A percentile compares a stretch with the other conserved stretches of the same genome.
phyloP scores from a whole-genome alignment of 2,888 invertebrate genomes.

The Megaustenia siamemsis region DNA sequence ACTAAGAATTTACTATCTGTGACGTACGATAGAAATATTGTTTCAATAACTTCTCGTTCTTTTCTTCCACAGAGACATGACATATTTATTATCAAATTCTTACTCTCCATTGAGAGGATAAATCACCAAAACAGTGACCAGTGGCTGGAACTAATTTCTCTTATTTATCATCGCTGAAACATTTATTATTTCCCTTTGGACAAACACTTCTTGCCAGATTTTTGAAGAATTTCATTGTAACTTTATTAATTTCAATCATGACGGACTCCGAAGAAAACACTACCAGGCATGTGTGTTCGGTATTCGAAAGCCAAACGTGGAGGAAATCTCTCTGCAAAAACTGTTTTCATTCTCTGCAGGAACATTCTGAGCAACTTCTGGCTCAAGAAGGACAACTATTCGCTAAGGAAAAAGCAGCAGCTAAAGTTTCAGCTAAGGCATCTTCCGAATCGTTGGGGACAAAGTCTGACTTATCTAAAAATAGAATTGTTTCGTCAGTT shows the following conservation, averaged over 20 bases:
- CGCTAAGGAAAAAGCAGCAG: slow-evolving; percentile 52
- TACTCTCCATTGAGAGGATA: no score
- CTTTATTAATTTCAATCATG: neutral
- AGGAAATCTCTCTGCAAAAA: slow-evolving; percentile 80
- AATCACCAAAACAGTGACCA: no score
- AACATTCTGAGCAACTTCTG: slow-evolving; percentile 64
- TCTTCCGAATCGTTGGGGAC: neutral
- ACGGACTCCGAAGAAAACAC: slow-evolving; percentile 28
- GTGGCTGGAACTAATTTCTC: no score
- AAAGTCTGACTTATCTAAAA: slow-evolving; percentile 26
- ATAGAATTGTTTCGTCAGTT: slow-evolving; percentile 24
- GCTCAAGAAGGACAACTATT: slow-evolving; percentile 51
- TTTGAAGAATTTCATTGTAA: neutral
- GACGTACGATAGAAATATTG: no score
- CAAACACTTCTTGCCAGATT: no score
- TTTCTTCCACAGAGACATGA: no score
- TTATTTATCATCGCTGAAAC: no score
- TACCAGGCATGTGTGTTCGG: slow-evolving; percentile 64
- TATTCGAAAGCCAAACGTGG: slow-evolving; percentile 81
- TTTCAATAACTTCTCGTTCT: no score
- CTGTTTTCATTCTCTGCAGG: slow-evolving; percentile 75
- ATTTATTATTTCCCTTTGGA: neutral
- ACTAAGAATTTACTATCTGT: no score
- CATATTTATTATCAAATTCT: no score
- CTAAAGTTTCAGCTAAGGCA: slow-evolving; percentile 7